Evolutionary conservation across 2,113 vertebrate species (phyloP).

Genomic region (Corvus hawaiiensis): DNA sequence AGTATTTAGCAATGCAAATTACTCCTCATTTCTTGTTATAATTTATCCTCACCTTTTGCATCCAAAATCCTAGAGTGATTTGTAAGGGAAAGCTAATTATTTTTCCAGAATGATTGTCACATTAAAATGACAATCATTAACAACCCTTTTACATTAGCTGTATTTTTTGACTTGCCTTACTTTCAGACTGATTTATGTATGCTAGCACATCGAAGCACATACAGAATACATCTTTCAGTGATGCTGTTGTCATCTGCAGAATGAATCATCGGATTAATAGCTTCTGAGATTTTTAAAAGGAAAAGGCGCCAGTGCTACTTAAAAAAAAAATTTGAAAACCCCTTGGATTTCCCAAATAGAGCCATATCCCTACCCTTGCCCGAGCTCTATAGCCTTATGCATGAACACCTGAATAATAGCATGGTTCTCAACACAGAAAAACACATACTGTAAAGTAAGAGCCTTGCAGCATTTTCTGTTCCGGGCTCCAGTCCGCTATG

Average conservation of each 20-base stretch:
- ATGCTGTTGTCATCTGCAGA: background rate
- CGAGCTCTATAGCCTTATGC: background rate
- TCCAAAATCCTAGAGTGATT: background rate
- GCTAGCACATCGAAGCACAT: background rate
- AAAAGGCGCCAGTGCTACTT: background rate
- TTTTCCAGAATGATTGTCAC: background rate
- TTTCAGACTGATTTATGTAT: background rate
- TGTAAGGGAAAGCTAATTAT: background rate
- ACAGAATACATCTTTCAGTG: background rate
- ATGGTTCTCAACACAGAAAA: background rate
- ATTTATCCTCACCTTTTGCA: background rate
- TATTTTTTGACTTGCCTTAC: background rate
- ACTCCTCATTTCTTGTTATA: background rate
- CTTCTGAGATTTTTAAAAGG: background rate
- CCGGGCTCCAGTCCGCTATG: background rate
- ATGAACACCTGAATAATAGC: background rate
- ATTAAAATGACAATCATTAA: background rate
- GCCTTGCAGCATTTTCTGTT: background rate
- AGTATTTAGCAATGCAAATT: background rate
- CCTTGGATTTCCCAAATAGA: background rate
- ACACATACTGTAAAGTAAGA: background rate
- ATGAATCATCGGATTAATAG: background rate
- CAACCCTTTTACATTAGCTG: fast-evolving
- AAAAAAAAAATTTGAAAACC: background rate
- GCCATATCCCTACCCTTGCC: background rate